phyloP scores from a whole-genome alignment of 2,113 vertebrate genomes.

The Camelus dromedarius region DNA sequence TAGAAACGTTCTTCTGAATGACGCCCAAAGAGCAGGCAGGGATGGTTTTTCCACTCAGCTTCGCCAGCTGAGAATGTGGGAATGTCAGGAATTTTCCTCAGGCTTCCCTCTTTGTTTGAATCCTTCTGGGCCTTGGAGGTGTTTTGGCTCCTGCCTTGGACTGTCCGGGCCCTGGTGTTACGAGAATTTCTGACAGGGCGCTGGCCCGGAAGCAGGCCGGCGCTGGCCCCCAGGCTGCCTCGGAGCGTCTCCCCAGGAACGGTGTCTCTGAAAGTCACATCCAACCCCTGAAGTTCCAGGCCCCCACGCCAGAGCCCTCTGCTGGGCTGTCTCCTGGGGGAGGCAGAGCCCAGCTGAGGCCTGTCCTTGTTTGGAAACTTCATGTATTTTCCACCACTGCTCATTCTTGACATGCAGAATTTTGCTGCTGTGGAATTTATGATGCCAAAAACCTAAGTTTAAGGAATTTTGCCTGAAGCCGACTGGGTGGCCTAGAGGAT shows the following conservation, averaged over 20 bases:
- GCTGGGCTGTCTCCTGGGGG: not conserved
- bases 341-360: conserved; percentile 21
- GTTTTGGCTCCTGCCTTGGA: conserved; percentile 63
- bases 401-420: conserved; percentile 21
- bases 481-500: conserved; percentile 36
- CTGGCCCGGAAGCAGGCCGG: not conserved
- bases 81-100: conserved; percentile 82
- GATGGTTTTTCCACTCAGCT: conserved; percentile 77
- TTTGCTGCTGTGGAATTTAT: conserved; percentile 53
- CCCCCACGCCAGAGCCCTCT: not conserved
- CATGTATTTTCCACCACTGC: not conserved
- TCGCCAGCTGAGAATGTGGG: conserved; percentile 84
- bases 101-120: not conserved
- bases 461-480: conserved; percentile 41
- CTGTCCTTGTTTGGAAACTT: conserved; percentile 34
- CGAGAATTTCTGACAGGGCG: conserved; percentile 35
- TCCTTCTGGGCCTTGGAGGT: not conserved
- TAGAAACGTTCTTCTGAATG: conserved; percentile 45
- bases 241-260: not conserved
- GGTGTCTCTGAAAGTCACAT: not conserved
- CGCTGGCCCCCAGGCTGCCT: not conserved
- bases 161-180: not conserved
- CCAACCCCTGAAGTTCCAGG: not conserved
- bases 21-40: conserved; percentile 70
- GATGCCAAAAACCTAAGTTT: conserved; percentile 23